Conservation (phyloP, 2,113 vertebrate genomes). For the Heptranchias perlo region DNA sequence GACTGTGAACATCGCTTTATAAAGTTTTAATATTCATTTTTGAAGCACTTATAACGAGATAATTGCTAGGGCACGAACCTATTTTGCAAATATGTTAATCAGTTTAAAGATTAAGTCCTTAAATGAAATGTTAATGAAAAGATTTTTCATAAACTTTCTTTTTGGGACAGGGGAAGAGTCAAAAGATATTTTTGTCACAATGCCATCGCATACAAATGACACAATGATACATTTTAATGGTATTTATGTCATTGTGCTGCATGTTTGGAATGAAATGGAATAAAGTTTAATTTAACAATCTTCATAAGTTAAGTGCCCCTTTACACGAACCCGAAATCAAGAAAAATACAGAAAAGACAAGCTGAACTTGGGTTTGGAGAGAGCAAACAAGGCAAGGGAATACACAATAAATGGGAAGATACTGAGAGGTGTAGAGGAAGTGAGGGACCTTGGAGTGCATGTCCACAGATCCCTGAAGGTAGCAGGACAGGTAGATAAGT, state of each 20-base stretch:
- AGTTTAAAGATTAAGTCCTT: neutral
- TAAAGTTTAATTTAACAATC: neutral
- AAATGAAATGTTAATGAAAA: neutral
- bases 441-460: too few relatives aligned
- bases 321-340: neutral
- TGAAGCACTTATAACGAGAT: neutral
- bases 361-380: too few relatives aligned
- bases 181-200: neutral
- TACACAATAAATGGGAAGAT: too few relatives aligned
- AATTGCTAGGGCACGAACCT: neutral
- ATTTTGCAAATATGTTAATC: neutral
- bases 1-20: neutral
- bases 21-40: neutral
- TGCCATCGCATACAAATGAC: neutral
- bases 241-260: neutral
- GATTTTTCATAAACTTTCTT: neutral
- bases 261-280: neutral
- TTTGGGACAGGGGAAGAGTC: neutral
- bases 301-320: neutral
- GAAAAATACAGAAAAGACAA: neutral
- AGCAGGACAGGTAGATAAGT: too few relatives aligned
- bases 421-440: too few relatives aligned
- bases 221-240: neutral
- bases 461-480: too few relatives aligned
- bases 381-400: too few relatives aligned